Evolutionary conservation across 2,113 vertebrate species (phyloP).

Genomic region (Pterocles gutturalis): DNA sequence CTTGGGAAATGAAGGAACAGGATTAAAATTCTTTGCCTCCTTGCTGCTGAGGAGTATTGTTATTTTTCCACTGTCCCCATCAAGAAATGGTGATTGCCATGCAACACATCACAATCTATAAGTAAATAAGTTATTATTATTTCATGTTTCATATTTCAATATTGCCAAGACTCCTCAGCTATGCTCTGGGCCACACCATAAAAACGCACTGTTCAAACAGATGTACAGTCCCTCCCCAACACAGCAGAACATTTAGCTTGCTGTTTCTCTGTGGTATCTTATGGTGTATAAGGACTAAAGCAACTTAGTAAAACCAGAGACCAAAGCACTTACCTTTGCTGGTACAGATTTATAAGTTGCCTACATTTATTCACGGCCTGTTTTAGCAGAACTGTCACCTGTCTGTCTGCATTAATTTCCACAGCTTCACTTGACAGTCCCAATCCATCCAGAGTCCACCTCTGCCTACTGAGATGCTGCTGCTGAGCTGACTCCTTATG

Average conservation of each 20-base stretch:
- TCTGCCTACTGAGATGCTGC: conserved; percentile 39
- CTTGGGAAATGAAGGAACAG: not conserved
- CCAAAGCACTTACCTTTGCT: conserved; percentile 58
- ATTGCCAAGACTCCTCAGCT: not conserved
- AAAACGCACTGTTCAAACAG: not conserved
- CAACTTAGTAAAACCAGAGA: not conserved
- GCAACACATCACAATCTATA: not conserved
- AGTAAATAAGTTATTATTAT: not conserved
- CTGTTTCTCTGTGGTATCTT: not conserved
- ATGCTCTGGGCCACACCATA: not conserved
- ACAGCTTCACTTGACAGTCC: not conserved
- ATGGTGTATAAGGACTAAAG: not conserved
- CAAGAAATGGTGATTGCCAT: not conserved
- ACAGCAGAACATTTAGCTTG: not conserved
- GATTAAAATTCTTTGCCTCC: not conserved
- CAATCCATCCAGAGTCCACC: not conserved
- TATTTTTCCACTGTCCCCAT: not conserved
- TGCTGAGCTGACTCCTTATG: conserved; percentile 56
- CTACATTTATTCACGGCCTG: conserved; percentile 62
- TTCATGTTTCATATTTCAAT: not conserved
- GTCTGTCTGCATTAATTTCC: conserved; percentile 39
- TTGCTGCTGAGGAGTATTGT: not conserved
- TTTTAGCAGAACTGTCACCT: conserved; percentile 52
- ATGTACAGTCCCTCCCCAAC: not conserved
- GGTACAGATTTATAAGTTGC: conserved; percentile 43